Conservation (phyloP, 2,888 invertebrate genomes). For the Andrena chrysosceles region DNA sequence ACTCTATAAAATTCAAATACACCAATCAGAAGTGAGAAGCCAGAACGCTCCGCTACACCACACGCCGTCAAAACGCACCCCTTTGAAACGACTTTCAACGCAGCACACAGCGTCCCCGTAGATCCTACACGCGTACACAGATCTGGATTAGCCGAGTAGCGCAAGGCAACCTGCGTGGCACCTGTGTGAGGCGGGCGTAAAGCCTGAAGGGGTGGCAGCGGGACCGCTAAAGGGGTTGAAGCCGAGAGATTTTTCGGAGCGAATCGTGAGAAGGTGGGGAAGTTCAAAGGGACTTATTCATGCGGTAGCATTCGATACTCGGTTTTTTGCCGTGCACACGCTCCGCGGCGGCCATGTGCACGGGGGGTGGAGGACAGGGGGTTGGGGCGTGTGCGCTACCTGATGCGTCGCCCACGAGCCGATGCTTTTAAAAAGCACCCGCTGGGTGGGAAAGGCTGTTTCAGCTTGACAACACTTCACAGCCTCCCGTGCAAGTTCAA, state of each 20-base stretch:
- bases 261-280: conserved; percentile 35
- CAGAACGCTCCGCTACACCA: too few relatives aligned
- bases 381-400: conserved; percentile 46
- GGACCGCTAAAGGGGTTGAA: conserved; percentile 35
- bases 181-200: conserved; percentile 18
- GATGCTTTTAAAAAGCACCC: conserved; percentile 52
- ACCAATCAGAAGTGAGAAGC: too few relatives aligned
- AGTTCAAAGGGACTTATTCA: conserved; percentile 70
- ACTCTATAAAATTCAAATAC: too few relatives aligned
- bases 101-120: too few relatives aligned
- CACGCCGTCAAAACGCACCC: too few relatives aligned
- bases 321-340: conserved; percentile 56
- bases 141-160: not conserved
- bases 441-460: conserved; percentile 45
- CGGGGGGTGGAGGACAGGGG: not conserved
- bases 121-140: too few relatives aligned
- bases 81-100: too few relatives aligned
- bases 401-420: conserved; percentile 63
- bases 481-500: conserved; percentile 51
- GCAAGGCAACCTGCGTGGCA: not conserved
- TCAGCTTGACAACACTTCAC: conserved; percentile 64
- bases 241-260: conserved; percentile 51
- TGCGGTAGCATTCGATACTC: conserved; percentile 68
- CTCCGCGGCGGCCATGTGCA: conserved; percentile 4
- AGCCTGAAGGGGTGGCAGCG: not conserved